Evolutionary conservation across 2,797 vertebrate genomes (phyloP).

Genomic region (Trichosurus vulpecula): DNA sequence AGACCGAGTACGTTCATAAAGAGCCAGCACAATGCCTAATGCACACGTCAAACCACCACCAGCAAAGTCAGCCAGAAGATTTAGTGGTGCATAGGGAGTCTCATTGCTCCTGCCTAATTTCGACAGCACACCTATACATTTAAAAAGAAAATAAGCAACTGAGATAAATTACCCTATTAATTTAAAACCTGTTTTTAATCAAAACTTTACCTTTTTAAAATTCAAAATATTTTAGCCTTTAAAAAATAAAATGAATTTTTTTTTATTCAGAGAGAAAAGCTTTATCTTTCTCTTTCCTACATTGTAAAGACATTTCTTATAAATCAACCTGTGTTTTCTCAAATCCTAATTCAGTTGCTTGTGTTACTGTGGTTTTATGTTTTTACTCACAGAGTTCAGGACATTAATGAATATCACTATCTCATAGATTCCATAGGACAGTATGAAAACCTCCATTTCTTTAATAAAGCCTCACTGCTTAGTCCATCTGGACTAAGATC

Average conservation of each 20-base stretch:
- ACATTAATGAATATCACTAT: not conserved
- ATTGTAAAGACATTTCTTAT: not conserved
- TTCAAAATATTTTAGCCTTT: not conserved
- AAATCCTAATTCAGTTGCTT: slow-evolving; percentile 10
- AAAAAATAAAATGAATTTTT: not conserved
- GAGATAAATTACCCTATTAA: not conserved
- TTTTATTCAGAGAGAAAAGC: not conserved
- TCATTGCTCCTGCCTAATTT: slow-evolving; percentile 90
- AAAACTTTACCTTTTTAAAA: not conserved
- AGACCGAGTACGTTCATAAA: slow-evolving; percentile 91
- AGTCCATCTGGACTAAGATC: not conserved
- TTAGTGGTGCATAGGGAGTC: slow-evolving; percentile 91
- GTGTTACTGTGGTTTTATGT: slow-evolving; percentile 28
- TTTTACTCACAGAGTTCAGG: slow-evolving; percentile 6
- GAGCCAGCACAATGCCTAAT: slow-evolving; percentile 90
- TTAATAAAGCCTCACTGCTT: not conserved
- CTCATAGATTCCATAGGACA: not conserved
- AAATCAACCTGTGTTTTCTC: not conserved
- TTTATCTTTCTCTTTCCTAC: not conserved
- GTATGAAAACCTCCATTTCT: slow-evolving; percentile 22
- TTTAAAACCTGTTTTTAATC: not conserved
- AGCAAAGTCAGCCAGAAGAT: slow-evolving; percentile 94
- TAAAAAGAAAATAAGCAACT: slow-evolving; percentile 37
- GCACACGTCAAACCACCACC: slow-evolving; percentile 92
- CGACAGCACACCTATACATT: slow-evolving; percentile 90